A percentile compares a stretch with the other conserved stretches of the same genome.
Evolutionary conservation across 2,113 vertebrate species (phyloP).

Genomic region (Sylvia atricapilla): DNA sequence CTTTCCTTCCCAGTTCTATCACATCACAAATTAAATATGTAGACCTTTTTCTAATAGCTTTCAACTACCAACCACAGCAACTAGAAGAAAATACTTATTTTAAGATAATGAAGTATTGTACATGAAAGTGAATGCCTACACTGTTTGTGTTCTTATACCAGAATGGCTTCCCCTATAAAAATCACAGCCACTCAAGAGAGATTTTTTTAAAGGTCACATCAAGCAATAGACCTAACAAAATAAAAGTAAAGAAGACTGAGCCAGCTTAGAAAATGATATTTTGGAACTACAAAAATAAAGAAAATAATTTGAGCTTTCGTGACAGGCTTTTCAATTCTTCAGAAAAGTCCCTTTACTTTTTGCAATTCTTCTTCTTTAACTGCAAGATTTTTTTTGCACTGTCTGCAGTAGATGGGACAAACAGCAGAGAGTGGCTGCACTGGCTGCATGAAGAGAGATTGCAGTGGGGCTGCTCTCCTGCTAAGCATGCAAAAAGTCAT

Average conservation of each 20-base stretch:
- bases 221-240: background rate
- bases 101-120: background rate
- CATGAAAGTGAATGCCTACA: fast-evolving
- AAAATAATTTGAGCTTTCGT: background rate
- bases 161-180: background rate
- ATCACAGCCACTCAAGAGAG: background rate
- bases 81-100: background rate
- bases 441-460: background rate
- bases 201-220: background rate
- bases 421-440: background rate
- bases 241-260: background rate
- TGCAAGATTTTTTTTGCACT: background rate
- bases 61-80: background rate
- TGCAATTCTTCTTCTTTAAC: background rate
- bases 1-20: background rate
- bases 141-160: background rate
- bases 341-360: background rate
- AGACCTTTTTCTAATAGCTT: background rate
- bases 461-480: background rate
- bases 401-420: background rate
- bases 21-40: background rate
- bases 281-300: background rate
- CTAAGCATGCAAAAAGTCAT: background rate
- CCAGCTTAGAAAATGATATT: background rate
- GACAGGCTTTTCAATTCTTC: background rate